Percentiles rank a stretch among this genome's conserved stretches.
Evolutionary conservation across 2,888 invertebrate species (phyloP).

Genomic region (Tipula confusa): DNA sequence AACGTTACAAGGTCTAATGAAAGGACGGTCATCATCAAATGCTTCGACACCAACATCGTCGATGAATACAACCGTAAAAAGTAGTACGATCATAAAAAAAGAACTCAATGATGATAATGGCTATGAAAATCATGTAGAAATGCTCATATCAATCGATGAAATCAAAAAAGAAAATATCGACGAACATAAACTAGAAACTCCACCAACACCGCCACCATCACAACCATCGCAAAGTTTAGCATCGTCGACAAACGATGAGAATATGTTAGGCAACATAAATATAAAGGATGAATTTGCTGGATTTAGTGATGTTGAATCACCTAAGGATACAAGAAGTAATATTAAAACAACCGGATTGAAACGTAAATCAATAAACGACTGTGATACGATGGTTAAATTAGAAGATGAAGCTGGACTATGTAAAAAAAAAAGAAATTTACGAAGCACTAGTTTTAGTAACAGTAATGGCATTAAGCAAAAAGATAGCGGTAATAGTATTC

Average conservation of each 20-base stretch:
- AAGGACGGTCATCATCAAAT: neutral
- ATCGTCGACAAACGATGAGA: neutral
- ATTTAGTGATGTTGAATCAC: conserved; percentile 30
- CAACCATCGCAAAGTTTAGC: neutral
- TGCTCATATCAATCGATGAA: neutral
- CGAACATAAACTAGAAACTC: neutral
- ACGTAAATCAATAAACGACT: neutral
- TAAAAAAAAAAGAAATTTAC: neutral
- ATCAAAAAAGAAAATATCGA: neutral
- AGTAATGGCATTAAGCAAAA: neutral
- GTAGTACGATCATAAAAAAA: neutral
- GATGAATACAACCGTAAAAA: neutral
- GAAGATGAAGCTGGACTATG: neutral
- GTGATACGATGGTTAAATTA: neutral
- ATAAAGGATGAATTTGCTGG: conserved; percentile 31
- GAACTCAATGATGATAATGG: neutral
- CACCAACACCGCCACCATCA: conserved; percentile 34
- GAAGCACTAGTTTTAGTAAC: neutral
- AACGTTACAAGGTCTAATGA: neutral
- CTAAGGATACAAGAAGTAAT: neutral
- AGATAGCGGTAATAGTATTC: neutral
- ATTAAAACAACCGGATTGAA: neutral
- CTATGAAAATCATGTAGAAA: neutral
- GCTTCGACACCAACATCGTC: neutral
- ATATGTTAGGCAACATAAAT: neutral